Evolutionary conservation across 1,140 invertebrate genomes (phyloP).

Genomic region (Platyscapa corneri): DNA sequence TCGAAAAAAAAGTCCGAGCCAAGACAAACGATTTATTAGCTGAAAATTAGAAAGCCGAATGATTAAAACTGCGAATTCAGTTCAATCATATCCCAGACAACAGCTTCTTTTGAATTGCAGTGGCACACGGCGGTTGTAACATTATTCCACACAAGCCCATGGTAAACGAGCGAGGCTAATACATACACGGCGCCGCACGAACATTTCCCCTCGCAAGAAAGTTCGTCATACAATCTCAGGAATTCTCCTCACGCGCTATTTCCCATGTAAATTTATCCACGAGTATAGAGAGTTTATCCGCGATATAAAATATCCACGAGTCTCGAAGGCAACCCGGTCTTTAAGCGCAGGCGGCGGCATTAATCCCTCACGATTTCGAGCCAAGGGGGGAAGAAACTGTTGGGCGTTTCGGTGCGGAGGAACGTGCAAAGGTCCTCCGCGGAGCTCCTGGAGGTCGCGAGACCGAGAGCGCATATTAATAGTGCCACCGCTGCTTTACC

Average conservation of each 20-base stretch:
- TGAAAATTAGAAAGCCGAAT: neutral
- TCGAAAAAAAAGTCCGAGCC: too few relatives aligned
- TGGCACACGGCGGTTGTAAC: neutral
- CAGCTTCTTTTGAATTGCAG: neutral
- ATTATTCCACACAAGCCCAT: neutral
- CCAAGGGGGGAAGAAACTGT: too few relatives aligned
- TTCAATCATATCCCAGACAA: neutral
- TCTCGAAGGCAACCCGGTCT: neutral
- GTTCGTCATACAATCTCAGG: slow-evolving; percentile 1
- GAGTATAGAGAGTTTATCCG: too few relatives aligned
- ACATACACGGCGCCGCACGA: neutral
- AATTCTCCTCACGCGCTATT: slow-evolving; percentile 1
- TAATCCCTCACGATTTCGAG: slow-evolving; percentile 9
- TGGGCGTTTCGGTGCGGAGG: too few relatives aligned
- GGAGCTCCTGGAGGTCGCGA: too few relatives aligned
- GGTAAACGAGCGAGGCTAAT: neutral
- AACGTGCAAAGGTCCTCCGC: too few relatives aligned
- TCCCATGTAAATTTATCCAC: slow-evolving; percentile 8
- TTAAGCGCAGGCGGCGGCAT: neutral
- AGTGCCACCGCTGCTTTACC: neutral
- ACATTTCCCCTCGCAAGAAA: slow-evolving; percentile 13
- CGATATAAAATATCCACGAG: neutral
- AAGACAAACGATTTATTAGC: too few relatives aligned
- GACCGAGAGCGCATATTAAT: neutral
- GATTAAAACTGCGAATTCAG: neutral